A percentile compares a stretch with the other conserved stretches of the same genome.
phyloP scores from a whole-genome alignment of 2,113 vertebrate species.

The Plecotus auritus region DNA sequence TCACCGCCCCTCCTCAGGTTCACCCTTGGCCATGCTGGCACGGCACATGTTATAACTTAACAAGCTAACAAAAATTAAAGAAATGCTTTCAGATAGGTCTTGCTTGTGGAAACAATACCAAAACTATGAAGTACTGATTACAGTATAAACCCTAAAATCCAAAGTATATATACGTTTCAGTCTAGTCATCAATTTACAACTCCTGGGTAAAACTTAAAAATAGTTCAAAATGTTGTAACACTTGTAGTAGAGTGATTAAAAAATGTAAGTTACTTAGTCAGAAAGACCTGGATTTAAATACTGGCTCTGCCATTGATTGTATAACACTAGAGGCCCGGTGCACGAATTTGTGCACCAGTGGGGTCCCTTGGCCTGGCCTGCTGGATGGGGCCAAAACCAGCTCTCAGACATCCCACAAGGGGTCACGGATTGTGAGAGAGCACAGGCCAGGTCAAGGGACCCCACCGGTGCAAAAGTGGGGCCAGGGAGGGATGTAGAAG shows the following conservation, averaged over 20 bases:
- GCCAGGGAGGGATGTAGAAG: too few relatives aligned
- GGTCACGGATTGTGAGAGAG: too few relatives aligned
- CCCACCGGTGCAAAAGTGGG: too few relatives aligned
- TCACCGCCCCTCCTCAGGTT: too few relatives aligned
- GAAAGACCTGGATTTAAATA: neutral
- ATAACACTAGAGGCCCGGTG: too few relatives aligned
- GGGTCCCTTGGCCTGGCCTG: too few relatives aligned
- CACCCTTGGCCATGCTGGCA: too few relatives aligned
- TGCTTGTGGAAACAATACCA: neutral
- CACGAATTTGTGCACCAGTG: too few relatives aligned
- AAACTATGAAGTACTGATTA: neutral
- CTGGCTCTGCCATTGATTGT: neutral
- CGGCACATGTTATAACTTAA: constrained; percentile 68
- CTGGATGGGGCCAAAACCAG: too few relatives aligned
- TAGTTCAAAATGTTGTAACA: neutral
- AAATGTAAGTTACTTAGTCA: neutral
- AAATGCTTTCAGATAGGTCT: constrained; percentile 69
- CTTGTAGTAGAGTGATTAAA: neutral
- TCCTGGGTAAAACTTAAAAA: neutral
- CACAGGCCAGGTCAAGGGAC: too few relatives aligned
- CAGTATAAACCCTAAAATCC: neutral
- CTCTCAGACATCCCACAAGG: too few relatives aligned
- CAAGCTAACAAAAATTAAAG: constrained; percentile 78
- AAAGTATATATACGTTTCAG: neutral
- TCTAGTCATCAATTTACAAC: neutral